Evolutionary conservation across 2,113 vertebrate species (phyloP).

Genomic region (Hyla sarda): DNA sequence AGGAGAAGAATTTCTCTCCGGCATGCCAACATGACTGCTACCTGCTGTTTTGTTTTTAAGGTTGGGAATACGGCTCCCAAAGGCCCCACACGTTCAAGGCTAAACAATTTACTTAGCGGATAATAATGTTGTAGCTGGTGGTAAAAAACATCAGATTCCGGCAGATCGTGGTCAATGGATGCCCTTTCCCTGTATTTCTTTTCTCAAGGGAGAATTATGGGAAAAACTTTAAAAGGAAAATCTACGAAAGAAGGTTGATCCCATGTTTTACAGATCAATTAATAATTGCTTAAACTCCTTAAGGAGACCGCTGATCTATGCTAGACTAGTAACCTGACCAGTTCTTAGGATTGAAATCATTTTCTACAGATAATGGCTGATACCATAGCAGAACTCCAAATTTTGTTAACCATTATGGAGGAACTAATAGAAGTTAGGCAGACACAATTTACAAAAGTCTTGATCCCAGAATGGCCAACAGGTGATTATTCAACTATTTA

Average conservation of each 20-base stretch:
- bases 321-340: neutral
- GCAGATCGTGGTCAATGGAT: constrained; percentile 78
- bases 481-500: too few relatives aligned
- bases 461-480: too few relatives aligned
- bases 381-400: neutral
- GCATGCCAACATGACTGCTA: constrained; percentile 76
- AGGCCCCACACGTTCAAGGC: constrained; percentile 77
- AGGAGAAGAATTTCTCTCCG: constrained; percentile 72
- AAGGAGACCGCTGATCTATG: neutral
- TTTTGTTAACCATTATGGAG: neutral
- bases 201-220: neutral
- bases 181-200: neutral
- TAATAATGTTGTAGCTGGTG: constrained; percentile 85
- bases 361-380: neutral
- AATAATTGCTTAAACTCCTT: neutral
- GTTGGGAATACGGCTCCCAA: constrained; percentile 75
- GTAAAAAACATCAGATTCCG: constrained; percentile 84
- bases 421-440: too few relatives aligned
- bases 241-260: neutral
- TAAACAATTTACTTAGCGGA: constrained; percentile 81
- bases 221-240: neutral
- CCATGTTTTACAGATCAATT: neutral
- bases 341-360: neutral
- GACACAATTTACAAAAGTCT: too few relatives aligned
- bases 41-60: constrained; percentile 77